Percentiles rank a stretch among this genome's conserved stretches.
phyloP scores from a whole-genome alignment of 2,113 vertebrate genomes.

The Lasiurus cinereus region DNA sequence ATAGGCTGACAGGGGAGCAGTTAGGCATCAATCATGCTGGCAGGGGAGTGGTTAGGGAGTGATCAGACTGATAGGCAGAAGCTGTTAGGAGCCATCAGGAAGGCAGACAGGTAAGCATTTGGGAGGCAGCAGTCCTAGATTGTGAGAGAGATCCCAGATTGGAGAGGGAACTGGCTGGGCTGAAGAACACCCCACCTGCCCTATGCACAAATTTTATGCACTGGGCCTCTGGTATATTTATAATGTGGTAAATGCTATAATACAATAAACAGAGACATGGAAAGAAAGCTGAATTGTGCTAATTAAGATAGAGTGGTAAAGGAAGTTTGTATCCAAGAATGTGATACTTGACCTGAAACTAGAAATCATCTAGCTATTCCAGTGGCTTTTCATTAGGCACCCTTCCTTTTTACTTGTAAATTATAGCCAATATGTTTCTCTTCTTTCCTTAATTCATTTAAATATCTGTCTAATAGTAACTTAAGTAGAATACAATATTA shows the following conservation, averaged over 20 bases:
- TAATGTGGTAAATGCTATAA: neutral
- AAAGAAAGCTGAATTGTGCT: neutral
- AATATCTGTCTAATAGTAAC: neutral
- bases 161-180: no score
- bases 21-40: no score
- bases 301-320: neutral
- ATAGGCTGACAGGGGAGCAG: no score
- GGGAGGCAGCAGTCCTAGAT: no score
- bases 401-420: neutral
- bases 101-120: no score
- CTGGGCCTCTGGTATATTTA: neutral
- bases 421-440: neutral
- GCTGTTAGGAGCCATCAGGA: no score
- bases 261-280: neutral
- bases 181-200: no score
- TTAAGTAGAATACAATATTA: neutral
- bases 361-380: neutral
- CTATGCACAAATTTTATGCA: no score
- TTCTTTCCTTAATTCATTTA: neutral
- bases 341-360: neutral
- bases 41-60: no score
- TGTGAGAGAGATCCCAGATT: no score
- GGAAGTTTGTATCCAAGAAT: neutral
- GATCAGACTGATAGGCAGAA: no score
- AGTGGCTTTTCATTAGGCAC: neutral